Percentiles rank a stretch among this genome's conserved stretches.
Conservation (phyloP, 1,140 invertebrate genomes). For the Plutomurus gul region DNA sequence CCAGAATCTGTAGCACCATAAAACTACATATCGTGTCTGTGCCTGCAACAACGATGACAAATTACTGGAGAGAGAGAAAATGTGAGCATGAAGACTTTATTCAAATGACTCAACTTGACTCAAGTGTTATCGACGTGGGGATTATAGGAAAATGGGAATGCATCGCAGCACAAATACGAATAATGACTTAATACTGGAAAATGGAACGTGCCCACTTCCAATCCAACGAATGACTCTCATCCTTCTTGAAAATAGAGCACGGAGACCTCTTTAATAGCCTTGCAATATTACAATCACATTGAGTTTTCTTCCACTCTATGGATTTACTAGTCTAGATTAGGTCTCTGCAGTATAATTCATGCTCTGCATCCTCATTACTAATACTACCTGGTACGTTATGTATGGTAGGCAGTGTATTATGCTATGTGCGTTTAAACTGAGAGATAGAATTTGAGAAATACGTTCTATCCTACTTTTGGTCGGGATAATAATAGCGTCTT, state of each 20-base stretch:
- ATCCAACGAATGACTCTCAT: constrained; percentile 4
- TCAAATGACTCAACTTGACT: background rate
- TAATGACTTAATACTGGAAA: constrained; percentile 10
- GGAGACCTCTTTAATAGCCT: background rate
- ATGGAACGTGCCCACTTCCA: constrained; percentile 1
- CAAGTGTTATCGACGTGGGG: background rate
- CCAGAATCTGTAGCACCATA: too few species aligned
- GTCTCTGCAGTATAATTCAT: too few species aligned
- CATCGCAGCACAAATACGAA: background rate
- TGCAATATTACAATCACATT: constrained; percentile 15
- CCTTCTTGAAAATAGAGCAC: background rate
- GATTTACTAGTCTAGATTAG: too few species aligned
- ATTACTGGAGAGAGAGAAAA: background rate
- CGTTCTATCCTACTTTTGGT: too few species aligned
- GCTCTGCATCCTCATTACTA: too few species aligned
- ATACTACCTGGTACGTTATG: too few species aligned
- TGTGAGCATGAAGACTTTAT: background rate
- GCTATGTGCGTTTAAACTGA: too few species aligned
- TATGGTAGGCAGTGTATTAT: too few species aligned
- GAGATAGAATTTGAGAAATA: too few species aligned
- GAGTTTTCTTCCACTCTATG: background rate
- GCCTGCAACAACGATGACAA: too few species aligned
- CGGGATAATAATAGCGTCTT: too few species aligned
- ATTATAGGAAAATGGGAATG: background rate
- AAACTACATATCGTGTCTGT: too few species aligned